A percentile compares a stretch with the other conserved stretches of the same genome.
Conservation (phyloP, 2,888 invertebrate genomes). For the Tinea semifulvella region DNA sequence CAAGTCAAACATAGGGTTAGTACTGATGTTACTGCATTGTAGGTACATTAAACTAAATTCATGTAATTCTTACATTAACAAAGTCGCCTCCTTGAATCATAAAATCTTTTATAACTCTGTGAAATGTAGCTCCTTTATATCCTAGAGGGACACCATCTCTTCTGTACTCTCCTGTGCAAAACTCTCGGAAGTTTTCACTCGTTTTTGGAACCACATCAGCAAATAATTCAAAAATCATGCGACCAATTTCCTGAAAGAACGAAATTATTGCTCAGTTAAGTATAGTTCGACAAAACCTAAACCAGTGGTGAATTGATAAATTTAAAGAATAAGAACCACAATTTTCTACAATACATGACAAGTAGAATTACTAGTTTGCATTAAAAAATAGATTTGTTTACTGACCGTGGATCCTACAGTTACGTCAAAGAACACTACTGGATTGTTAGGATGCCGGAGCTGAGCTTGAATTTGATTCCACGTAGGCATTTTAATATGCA, state of each 20-base stretch:
- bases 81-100: slow-evolving; percentile 99
- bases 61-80: slow-evolving; percentile 92
- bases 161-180: slow-evolving; percentile 97
- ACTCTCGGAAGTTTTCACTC: slow-evolving; percentile 97
- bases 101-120: slow-evolving; percentile 99
- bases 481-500: slow-evolving; percentile 76
- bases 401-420: slow-evolving; percentile 92
- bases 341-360: too few relatives aligned
- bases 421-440: slow-evolving; percentile 98
- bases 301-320: too few relatives aligned
- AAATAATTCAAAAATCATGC: slow-evolving; percentile 98
- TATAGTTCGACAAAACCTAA: too few relatives aligned
- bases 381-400: slow-evolving; percentile 13
- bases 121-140: slow-evolving; percentile 96
- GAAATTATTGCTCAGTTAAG: too few relatives aligned
- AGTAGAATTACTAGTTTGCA: not conserved
- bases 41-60: too few relatives aligned
- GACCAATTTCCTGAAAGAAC: slow-evolving; percentile 83
- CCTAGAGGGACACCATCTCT: slow-evolving; percentile 96
- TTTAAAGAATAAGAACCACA: too few relatives aligned
- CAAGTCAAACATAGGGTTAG: too few relatives aligned
- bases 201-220: slow-evolving; percentile 97
- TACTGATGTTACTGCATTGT: too few relatives aligned
- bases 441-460: slow-evolving; percentile 91
- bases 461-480: slow-evolving; percentile 96